Conservation (phyloP, 2,113 vertebrate species). For the Cyanistes caeruleus region DNA sequence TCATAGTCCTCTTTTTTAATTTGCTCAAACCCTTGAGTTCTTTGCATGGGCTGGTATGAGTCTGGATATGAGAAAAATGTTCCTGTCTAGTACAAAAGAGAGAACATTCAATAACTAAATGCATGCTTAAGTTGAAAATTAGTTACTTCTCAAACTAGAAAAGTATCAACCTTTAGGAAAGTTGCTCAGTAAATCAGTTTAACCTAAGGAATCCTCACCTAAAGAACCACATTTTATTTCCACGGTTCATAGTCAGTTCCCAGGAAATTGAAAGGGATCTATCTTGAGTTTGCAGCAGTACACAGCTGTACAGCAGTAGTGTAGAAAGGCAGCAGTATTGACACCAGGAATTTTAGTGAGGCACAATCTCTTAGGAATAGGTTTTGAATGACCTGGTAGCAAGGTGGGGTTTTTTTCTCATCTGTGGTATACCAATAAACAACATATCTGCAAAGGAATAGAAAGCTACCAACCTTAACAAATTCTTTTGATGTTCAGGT, state of each 20-base stretch:
- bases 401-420: fast-evolving
- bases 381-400: neutral
- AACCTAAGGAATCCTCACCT: neutral
- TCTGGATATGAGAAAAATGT: neutral
- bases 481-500: neutral
- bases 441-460: fast-evolving
- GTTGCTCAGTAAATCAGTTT: neutral
- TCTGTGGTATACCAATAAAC: fast-evolving
- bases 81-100: neutral
- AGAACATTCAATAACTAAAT: neutral
- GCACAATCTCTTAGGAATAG: fast-evolving
- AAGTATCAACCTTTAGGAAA: neutral
- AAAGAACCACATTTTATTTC: neutral
- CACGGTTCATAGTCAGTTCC: neutral
- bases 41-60: neutral
- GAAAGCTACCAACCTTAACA: neutral
- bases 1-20: neutral
- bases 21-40: neutral
- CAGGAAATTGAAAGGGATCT: neutral
- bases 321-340: fast-evolving
- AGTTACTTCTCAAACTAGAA: neutral
- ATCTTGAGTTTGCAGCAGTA: neutral
- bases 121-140: fast-evolving
- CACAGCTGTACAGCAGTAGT: fast-evolving
- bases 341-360: neutral